Evolutionary conservation across 2,888 invertebrate species (phyloP).

Genomic region (Monoplex corrugatus): DNA sequence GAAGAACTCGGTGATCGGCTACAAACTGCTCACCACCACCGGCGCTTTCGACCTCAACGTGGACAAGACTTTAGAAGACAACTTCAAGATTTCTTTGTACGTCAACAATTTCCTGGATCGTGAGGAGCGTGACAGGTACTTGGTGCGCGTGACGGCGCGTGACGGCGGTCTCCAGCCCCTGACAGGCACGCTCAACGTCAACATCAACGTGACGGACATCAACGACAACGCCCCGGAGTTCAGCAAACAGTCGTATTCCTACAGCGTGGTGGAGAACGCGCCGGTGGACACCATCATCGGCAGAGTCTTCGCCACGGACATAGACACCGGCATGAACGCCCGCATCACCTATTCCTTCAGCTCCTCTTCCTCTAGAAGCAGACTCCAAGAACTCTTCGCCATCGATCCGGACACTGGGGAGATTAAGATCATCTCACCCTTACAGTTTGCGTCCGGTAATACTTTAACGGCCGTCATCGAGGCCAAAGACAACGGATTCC

Average conservation of each 20-base stretch:
- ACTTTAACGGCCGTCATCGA: constrained; percentile 87
- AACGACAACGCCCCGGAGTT: constrained; percentile 76
- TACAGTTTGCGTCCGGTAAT: constrained; percentile 89
- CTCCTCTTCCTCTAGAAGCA: constrained; percentile 51
- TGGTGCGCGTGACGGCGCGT: constrained; percentile 68
- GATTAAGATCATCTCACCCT: constrained; percentile 84
- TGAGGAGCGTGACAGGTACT: constrained; percentile 70
- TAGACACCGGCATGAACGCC: constrained; percentile 91
- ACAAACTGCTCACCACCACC: constrained; percentile 43
- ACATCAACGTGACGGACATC: constrained; percentile 71
- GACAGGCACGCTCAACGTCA: constrained; percentile 72
- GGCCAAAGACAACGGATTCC: constrained; percentile 69
- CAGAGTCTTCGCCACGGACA: constrained; percentile 90
- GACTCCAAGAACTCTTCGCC: constrained; percentile 53
- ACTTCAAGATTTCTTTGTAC: constrained; percentile 49
- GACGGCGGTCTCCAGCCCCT: constrained; percentile 72
- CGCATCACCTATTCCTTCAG: constrained; percentile 82
- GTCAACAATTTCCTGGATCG: constrained; percentile 57
- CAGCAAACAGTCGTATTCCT: constrained; percentile 64
- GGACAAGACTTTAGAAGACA: constrained; percentile 50
- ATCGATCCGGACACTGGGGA: constrained; percentile 60
- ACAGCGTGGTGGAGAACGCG: constrained; percentile 69
- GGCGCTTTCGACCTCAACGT: constrained; percentile 51
- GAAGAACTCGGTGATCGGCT: constrained; percentile 51
- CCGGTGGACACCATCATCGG: constrained; percentile 65